phyloP scores from a whole-genome alignment of 2,797 vertebrate species.

The Manis crassicaudata region DNA sequence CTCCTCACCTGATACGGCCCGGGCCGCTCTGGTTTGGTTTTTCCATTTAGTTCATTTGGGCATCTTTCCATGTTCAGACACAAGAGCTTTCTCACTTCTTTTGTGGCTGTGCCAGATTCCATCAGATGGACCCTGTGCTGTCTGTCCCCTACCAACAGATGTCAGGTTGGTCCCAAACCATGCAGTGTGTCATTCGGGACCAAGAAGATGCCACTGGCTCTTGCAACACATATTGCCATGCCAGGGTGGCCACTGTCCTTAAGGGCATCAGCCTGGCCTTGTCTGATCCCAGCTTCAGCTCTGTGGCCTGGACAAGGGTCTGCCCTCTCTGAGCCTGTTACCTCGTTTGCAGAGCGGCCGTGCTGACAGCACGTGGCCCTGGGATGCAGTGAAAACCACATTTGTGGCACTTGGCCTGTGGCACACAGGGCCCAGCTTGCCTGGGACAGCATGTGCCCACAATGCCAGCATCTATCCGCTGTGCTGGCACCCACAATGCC shows the following conservation, averaged over 20 bases:
- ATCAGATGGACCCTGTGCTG: background rate
- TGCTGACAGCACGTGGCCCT: background rate
- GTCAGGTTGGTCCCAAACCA: background rate
- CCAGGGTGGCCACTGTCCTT: background rate
- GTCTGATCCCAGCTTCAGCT: background rate
- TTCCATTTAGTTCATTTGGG: background rate
- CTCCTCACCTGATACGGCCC: background rate
- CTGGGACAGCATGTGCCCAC: too few species aligned
- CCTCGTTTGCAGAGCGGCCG: background rate
- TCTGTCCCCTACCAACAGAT: background rate
- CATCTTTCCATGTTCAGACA: background rate
- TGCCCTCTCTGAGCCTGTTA: background rate
- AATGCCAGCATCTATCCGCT: background rate
- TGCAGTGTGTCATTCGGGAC: background rate
- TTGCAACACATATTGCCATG: background rate
- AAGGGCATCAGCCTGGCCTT: background rate
- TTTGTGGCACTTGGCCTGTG: background rate
- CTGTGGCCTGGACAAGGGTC: background rate
- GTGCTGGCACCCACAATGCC: background rate
- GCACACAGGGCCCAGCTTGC: rapidly evolving
- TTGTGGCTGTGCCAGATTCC: background rate
- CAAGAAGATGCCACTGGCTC: background rate
- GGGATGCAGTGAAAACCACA: background rate
- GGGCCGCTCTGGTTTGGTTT: background rate
- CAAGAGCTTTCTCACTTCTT: background rate